phyloP scores from a whole-genome alignment of 35 echinoderm and acorn worm genomes.

The Heliocidaris tuberculata region DNA sequence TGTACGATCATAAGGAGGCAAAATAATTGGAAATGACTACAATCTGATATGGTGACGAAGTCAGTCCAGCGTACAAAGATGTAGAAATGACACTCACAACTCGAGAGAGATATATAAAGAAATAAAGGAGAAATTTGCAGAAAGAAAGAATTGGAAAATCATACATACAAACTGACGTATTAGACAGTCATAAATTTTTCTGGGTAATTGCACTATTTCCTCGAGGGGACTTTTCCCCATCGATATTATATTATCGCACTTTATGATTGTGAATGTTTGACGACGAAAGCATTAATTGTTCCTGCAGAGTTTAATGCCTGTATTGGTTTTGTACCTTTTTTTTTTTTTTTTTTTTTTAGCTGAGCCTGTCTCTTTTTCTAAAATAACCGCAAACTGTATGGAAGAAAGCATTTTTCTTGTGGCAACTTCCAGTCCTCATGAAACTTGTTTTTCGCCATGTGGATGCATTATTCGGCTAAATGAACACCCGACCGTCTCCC shows the following conservation, averaged over 20 bases:
- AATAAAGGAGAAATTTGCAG: background rate
- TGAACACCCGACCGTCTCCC: background rate
- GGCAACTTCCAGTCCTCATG: background rate
- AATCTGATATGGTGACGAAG: slow-evolving; percentile 10
- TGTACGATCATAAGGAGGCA: background rate
- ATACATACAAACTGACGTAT: slow-evolving; percentile 17
- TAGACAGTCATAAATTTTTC: slow-evolving; percentile 12
- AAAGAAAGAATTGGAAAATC: background rate
- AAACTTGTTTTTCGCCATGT: slow-evolving; percentile 1
- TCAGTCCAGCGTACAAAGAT: background rate
- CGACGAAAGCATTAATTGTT: slow-evolving; percentile 11
- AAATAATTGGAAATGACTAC: background rate
- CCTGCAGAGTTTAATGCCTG: background rate
- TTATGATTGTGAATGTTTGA: slow-evolving; percentile 9
- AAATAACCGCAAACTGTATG: slow-evolving; percentile 1
- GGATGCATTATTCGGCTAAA: slow-evolving; percentile 1
- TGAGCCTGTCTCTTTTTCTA: slow-evolving; percentile 10
- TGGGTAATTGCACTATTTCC: slow-evolving; percentile 16
- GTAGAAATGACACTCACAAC: background rate
- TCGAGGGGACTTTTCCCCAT: background rate
- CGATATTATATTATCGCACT: slow-evolving; percentile 12
- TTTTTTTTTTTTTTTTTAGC: background rate
- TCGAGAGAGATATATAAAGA: background rate
- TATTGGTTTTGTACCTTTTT: background rate
- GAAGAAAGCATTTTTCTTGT: background rate